Conservation (phyloP, 2,113 vertebrate genomes). For the Isichthys henryi region DNA sequence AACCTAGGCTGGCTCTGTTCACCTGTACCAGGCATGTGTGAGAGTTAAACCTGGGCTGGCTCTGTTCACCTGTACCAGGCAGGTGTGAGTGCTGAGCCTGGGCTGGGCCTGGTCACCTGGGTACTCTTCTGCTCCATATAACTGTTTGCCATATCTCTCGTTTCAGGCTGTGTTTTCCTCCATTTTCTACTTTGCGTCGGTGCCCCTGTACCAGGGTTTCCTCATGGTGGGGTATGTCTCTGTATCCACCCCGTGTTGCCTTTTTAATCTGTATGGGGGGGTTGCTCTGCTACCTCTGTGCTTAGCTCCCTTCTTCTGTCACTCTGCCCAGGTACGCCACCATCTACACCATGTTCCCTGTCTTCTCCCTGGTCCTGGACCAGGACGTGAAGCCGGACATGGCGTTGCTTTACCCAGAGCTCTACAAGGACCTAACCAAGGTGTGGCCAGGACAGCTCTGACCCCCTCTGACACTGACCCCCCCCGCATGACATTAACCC, state of each 20-base stretch:
- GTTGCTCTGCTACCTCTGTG: not conserved
- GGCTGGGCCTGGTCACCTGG: not conserved
- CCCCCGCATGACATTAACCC: not conserved
- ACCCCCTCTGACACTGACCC: not conserved
- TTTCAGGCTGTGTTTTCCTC: constrained; percentile 93
- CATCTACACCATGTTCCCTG: constrained; percentile 97
- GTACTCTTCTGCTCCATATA: not conserved
- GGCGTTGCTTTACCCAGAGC: constrained; percentile 92
- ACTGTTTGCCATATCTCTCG: constrained; percentile 15
- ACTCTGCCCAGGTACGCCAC: constrained; percentile 77
- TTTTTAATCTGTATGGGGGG: not conserved
- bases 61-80: not conserved
- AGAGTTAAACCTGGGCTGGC: not conserved
- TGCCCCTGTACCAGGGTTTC: constrained; percentile 97
- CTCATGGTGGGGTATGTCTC: constrained; percentile 92
- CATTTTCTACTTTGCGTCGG: constrained; percentile 93
- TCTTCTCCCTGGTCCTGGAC: constrained; percentile 94
- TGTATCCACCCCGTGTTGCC: not conserved
- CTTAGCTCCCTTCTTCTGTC: not conserved
- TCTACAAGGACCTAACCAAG: constrained; percentile 98
- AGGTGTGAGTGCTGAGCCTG: not conserved
- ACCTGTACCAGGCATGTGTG: not conserved
- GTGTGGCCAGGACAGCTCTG: constrained; percentile 40
- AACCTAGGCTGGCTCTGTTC: not conserved
- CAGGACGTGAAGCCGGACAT: constrained; percentile 95